phyloP scores from a whole-genome alignment of 2,888 invertebrate genomes.

The Hydrotaea diabolus region DNA sequence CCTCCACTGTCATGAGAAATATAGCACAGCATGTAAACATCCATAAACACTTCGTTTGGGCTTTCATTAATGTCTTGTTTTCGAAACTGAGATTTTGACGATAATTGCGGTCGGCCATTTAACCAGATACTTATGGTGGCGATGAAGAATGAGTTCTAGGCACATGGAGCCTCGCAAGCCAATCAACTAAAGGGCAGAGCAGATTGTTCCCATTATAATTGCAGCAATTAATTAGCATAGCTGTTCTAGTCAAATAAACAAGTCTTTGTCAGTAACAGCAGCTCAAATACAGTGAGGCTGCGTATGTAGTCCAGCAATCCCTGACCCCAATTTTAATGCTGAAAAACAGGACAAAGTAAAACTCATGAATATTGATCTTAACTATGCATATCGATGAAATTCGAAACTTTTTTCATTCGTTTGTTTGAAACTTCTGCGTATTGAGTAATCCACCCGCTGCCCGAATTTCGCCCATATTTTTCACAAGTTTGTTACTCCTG shows the following conservation, averaged over 20 bases:
- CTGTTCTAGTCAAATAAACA: neutral
- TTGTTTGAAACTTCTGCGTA: neutral
- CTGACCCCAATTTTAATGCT: neutral
- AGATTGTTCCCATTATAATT: neutral
- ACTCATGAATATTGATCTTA: neutral
- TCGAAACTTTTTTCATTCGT: neutral
- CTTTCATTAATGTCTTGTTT: constrained; percentile 8
- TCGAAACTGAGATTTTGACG: constrained; percentile 7
- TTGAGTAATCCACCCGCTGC: neutral
- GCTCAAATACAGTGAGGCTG: neutral
- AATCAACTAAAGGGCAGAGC: neutral
- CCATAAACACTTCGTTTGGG: constrained; percentile 36
- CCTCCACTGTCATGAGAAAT: neutral
- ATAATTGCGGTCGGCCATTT: constrained; percentile 18
- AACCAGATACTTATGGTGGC: neutral
- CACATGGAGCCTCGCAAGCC: neutral
- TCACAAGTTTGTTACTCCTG: neutral
- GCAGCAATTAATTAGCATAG: neutral
- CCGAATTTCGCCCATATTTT: neutral
- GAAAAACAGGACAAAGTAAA: neutral
- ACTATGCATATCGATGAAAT: neutral
- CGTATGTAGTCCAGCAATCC: no score
- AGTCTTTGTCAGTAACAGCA: neutral
- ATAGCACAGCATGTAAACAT: constrained; percentile 22
- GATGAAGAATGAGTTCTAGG: neutral